Percentiles rank a stretch among this genome's conserved stretches.
These are phyloP conservation scores for Pantala flavescens DNA, from an alignment of 1,140 invertebrate genomes.

Conservation along the genomic window DNA sequence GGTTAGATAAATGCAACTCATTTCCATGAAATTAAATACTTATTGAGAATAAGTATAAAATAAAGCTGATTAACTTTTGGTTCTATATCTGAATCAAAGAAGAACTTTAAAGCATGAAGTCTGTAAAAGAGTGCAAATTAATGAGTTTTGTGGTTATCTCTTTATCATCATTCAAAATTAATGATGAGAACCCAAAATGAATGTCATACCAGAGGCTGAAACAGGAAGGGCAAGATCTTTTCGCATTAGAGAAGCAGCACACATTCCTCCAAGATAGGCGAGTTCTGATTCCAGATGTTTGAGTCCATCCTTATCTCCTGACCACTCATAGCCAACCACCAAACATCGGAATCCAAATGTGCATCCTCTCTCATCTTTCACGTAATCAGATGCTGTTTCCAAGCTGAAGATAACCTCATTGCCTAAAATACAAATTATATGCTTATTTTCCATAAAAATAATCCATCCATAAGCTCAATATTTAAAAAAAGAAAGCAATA, in stretches of 20 bases:
- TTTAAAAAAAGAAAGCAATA: too few species aligned
- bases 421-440: constrained; percentile 40
- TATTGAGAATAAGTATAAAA: constrained; percentile 13
- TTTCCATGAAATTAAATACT: constrained; percentile 18
- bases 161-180: too few species aligned
- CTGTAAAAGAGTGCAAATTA: too few species aligned
- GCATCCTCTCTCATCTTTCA: constrained; percentile 76
- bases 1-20: too few species aligned
- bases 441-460: background rate
- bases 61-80: constrained; percentile 11
- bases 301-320: constrained; percentile 47
- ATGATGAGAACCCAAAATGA: too few species aligned
- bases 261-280: constrained; percentile 81
- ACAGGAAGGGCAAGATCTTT: constrained; percentile 67
- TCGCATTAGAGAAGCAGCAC: constrained; percentile 77
- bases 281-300: constrained; percentile 82
- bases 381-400: constrained; percentile 90
- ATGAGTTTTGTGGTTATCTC: too few species aligned
- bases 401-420: constrained; percentile 90
- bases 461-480: too few species aligned
- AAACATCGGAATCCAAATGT: constrained; percentile 88
- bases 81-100: background rate
- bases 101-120: too few species aligned
- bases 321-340: constrained; percentile 86
- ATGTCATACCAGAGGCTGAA: constrained; percentile 35